A percentile compares a stretch with the other conserved stretches of the same genome.
These are phyloP conservation scores for Temnothorax curvispinosus DNA, from an alignment of 1,140 invertebrate genomes.

Conservation along the genomic window DNA sequence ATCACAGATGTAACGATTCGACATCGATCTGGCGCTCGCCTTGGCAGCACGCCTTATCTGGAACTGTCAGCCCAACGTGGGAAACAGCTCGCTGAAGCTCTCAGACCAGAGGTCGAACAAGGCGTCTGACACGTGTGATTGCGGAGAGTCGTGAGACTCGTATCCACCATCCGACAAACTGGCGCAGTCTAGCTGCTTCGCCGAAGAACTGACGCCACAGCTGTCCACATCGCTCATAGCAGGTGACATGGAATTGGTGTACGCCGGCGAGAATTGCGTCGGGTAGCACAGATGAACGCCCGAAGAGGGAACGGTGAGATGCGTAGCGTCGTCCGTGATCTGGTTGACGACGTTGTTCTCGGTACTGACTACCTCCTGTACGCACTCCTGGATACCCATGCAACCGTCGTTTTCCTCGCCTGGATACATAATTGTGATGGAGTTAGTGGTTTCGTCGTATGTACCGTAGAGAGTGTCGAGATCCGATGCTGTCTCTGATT, in stretches of 20 bases:
- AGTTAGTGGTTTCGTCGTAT: slow-evolving; percentile 90
- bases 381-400: slow-evolving; percentile 76
- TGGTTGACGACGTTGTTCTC: slow-evolving; percentile 23
- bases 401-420: slow-evolving; percentile 84
- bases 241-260: slow-evolving; percentile 81
- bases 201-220: slow-evolving; percentile 5
- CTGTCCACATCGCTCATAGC: slow-evolving; percentile 73
- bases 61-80: slow-evolving; percentile 85
- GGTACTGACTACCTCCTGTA: slow-evolving; percentile 78
- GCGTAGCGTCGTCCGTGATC: background rate
- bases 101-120: slow-evolving; percentile 88
- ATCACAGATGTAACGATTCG: slow-evolving; percentile 28
- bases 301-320: background rate
- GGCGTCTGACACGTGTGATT: slow-evolving; percentile 63
- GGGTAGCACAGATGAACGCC: slow-evolving; percentile 56
- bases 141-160: slow-evolving; percentile 83
- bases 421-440: slow-evolving; percentile 90
- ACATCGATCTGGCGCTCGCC: background rate
- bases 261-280: slow-evolving; percentile 73
- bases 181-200: slow-evolving; percentile 73
- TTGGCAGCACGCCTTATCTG: slow-evolving; percentile 7
- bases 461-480: slow-evolving; percentile 88
- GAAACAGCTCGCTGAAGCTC: slow-evolving; percentile 88
- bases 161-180: slow-evolving; percentile 83
- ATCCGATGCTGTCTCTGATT: slow-evolving; percentile 72